Percentiles rank a stretch among this genome's conserved stretches.
Evolutionary conservation across 2,888 invertebrate genomes (phyloP).

Genomic region (Drosophila robusta): DNA sequence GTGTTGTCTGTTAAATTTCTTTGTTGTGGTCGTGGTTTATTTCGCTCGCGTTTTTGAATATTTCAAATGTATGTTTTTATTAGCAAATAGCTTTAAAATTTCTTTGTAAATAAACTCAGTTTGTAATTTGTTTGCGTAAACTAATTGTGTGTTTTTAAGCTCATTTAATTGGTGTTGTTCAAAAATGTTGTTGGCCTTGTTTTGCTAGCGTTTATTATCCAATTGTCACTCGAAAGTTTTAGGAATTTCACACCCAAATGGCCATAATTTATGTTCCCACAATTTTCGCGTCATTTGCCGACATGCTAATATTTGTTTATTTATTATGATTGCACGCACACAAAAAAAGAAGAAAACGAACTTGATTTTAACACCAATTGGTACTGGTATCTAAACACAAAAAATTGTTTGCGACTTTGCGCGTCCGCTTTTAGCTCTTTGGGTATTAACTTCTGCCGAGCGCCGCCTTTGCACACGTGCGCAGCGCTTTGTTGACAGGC

Average conservation of each 20-base stretch:
- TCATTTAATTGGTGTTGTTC: neutral
- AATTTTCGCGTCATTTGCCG: constrained; percentile 12
- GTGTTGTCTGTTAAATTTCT: constrained; percentile 6
- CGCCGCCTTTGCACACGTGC: constrained; percentile 57
- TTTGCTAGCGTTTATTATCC: constrained; percentile 12
- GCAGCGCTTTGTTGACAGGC: constrained; percentile 75
- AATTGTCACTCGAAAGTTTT: constrained; percentile 10
- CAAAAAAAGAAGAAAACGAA: neutral
- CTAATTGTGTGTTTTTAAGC: constrained; percentile 13
- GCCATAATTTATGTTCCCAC: neutral
- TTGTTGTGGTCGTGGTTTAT: neutral
- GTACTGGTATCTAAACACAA: constrained; percentile 1
- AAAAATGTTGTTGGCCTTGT: constrained; percentile 1
- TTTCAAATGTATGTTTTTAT: neutral
- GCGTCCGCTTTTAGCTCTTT: constrained; percentile 7
- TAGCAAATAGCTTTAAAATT: no score
- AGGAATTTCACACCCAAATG: constrained; percentile 3
- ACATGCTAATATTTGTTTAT: constrained; percentile 7
- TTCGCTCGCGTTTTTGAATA: neutral
- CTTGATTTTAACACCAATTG: constrained; percentile 5
- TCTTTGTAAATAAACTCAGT: neutral
- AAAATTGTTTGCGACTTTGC: constrained; percentile 17
- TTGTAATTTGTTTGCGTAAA: neutral
- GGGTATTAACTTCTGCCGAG: constrained; percentile 14
- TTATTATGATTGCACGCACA: constrained; percentile 25